These are phyloP conservation scores for Tenthredo amoena DNA, from an alignment of 2,888 invertebrate genomes.

Conservation along the genomic window DNA sequence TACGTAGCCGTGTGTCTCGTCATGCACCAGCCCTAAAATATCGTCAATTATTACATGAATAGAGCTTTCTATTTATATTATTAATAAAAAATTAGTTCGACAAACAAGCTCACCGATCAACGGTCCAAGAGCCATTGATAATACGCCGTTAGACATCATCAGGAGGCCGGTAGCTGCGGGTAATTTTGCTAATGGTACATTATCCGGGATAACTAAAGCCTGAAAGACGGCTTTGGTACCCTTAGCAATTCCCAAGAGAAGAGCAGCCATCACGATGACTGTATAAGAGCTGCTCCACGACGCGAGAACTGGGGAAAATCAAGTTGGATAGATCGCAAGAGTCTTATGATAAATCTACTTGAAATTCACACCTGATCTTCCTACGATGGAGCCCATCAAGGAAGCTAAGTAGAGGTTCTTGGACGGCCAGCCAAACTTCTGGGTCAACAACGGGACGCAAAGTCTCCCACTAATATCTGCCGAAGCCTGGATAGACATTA, in stretches of 20 bases:
- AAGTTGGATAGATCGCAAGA: not conserved
- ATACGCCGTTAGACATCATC: conserved; percentile 73
- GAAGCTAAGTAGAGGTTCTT: conserved; percentile 75
- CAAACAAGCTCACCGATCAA: conserved; percentile 71
- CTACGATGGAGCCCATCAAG: conserved; percentile 73
- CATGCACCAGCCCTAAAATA: conserved; percentile 71
- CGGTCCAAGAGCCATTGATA: conserved; percentile 74
- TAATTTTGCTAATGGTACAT: conserved; percentile 73
- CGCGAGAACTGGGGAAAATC: conserved; percentile 67
- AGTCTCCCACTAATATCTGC: conserved; percentile 77
- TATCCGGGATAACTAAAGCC: conserved; percentile 75
- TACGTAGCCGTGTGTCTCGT: conserved; percentile 71
- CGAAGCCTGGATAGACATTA: conserved; percentile 75
- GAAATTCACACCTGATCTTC: conserved; percentile 74
- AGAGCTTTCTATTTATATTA: not conserved
- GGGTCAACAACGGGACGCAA: conserved; percentile 73
- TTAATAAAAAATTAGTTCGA: not conserved
- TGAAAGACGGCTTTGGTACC: conserved; percentile 77
- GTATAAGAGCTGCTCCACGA: conserved; percentile 63
- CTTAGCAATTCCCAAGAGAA: conserved; percentile 74
- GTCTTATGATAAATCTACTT: conserved; percentile 11
- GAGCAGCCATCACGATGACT: conserved; percentile 65
- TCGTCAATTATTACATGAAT: not conserved
- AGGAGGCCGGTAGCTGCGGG: conserved; percentile 75
- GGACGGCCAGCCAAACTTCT: conserved; percentile 70